phyloP scores from a whole-genome alignment of 2,888 invertebrate genomes.

The Lacanobia wlatinum region DNA sequence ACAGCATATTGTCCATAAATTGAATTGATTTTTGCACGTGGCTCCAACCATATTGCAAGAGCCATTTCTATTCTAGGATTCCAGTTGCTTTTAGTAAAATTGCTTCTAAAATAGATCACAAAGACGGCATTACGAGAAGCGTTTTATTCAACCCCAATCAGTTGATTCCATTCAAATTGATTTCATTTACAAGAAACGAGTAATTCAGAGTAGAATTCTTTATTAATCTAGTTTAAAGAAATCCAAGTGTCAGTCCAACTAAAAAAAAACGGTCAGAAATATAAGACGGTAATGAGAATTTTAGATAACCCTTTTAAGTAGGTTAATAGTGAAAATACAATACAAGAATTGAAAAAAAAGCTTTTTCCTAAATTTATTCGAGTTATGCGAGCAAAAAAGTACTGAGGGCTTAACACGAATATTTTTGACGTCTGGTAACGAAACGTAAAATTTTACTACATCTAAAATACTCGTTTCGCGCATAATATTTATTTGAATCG shows the following conservation, averaged over 20 bases:
- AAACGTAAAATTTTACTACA: no score
- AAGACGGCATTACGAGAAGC: not conserved
- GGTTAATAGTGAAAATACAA: no score
- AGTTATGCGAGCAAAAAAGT: no score
- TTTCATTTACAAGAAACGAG: slow-evolving; percentile 1
- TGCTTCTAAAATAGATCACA: slow-evolving; percentile 11
- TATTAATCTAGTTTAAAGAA: slow-evolving; percentile 7
- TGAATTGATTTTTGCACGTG: not conserved
- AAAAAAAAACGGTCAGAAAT: not conserved
- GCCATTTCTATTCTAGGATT: not conserved
- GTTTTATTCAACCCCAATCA: not conserved
- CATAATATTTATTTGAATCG: no score
- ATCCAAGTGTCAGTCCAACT: not conserved
- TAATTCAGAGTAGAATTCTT: not conserved
- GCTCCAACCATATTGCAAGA: not conserved
- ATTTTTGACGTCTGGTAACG: no score
- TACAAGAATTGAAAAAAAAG: no score
- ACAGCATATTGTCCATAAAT: slow-evolving; percentile 11
- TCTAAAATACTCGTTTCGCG: no score
- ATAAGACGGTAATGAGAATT: not conserved
- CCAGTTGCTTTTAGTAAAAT: slow-evolving; percentile 5
- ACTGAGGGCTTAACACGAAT: no score
- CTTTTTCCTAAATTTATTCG: no score
- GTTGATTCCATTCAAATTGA: not conserved
- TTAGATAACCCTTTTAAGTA: not conserved